These are phyloP conservation scores for Microdon myrmicae DNA, from an alignment of 2,888 invertebrate genomes.

Conservation along the genomic window DNA sequence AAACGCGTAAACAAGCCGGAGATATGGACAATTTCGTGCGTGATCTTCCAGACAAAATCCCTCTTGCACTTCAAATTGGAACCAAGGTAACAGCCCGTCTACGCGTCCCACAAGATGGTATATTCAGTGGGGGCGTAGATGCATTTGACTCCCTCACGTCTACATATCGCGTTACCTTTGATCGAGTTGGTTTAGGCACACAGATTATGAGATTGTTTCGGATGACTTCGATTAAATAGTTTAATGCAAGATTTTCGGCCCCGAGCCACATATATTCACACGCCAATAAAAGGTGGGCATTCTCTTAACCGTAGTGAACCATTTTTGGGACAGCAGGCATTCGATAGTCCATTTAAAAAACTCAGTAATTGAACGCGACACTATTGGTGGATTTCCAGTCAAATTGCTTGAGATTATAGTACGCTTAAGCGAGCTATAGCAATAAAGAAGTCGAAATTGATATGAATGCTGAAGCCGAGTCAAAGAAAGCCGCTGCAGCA, in stretches of 20 bases:
- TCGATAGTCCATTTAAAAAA: constrained; percentile 68
- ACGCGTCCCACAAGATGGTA: constrained; percentile 92
- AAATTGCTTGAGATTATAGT: constrained; percentile 88
- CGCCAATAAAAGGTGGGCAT: constrained; percentile 48
- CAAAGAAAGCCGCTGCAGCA: constrained; percentile 36
- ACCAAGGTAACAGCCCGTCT: constrained; percentile 89
- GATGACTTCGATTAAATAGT: constrained; percentile 88
- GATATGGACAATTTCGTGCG: constrained; percentile 78
- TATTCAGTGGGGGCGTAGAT: constrained; percentile 93
- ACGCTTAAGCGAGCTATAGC: constrained; percentile 86
- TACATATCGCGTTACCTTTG: constrained; percentile 94
- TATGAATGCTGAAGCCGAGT: constrained; percentile 90
- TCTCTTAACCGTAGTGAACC: constrained; percentile 74
- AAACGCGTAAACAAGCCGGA: constrained; percentile 84
- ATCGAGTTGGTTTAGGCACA: constrained; percentile 89
- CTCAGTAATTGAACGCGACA: constrained; percentile 60
- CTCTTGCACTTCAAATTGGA: constrained; percentile 92
- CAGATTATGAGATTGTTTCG: constrained; percentile 95
- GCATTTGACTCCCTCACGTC: constrained; percentile 95
- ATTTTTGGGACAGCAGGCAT: constrained; percentile 70
- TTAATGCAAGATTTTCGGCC: constrained; percentile 85
- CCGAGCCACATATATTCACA: constrained; percentile 70
- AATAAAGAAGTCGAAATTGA: constrained; percentile 86
- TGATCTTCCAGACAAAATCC: constrained; percentile 94
- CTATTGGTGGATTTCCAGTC: constrained; percentile 84